Evolutionary conservation across 1,140 invertebrate species (phyloP), one percentile per base, ranked within the genome.

Genomic region (Diorhabda elongata): DNA sequence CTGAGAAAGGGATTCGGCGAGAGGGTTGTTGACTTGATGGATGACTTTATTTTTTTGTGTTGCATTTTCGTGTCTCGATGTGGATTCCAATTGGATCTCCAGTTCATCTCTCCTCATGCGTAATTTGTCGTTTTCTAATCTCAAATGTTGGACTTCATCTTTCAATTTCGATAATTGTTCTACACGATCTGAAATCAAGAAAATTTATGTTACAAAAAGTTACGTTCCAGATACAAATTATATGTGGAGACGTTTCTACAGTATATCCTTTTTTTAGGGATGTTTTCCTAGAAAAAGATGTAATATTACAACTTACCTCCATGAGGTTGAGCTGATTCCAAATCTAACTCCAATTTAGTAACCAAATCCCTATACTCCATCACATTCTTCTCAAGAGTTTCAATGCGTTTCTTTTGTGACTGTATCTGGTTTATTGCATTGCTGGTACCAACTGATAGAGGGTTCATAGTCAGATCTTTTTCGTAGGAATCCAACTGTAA

Each of bases 401-500:
- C 85, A 0, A 91, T 82, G n/a, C 88, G 81, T 70, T 83, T 83
- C 5, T 74, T 87, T 75, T 78, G 79, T 69, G 66, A 81, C 78
- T 69, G 80, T 26, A 77, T 78, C 43, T 81, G 80, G 5, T 76
- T 78, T 9, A 73, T 68, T 67, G 81, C 81, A 3, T 80, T 81
- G 42, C 79, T 76, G 41, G 73, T 74, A 58, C 63, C 73, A 6
- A 76, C 69, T 62, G 64, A 5, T 6, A 9, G n/a, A 8, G n/a
- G 6, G n/a, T 52, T 73, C 75, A 86, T 83, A 5, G 91, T 91
- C 67, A 90, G 81, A 81, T 94, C 92, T 76, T 90, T 91, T 79
- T 95, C 92, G 75, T 93, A 94, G 45, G 90, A 89, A 71, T 93
- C 91, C 47, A 94, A 77, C 69, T 94, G 88, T 67, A 73, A 47